Evolutionary conservation across 2,888 invertebrate species (phyloP), one percentile per base, ranked within the genome.

Genomic region (Flabesymbios commensalis): DNA sequence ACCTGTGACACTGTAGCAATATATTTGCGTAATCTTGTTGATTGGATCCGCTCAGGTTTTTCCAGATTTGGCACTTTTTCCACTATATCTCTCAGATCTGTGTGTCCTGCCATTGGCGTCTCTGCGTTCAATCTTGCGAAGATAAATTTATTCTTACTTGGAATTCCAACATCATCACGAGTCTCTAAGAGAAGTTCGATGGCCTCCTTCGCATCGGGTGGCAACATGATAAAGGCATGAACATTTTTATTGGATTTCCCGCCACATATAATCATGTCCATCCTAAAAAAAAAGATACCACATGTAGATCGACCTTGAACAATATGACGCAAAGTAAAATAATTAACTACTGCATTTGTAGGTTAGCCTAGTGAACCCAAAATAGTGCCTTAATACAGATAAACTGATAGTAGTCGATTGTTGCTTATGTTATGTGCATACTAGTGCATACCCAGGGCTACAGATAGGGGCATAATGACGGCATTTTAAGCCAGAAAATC

Each of bases 1-100:
- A 47, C 48, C 10, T 47, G 48, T 47, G 48, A 47, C 19, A 47
- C 48, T 24, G 48, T 2, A 17, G 48, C 48, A 3, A 47, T 47
- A 47, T 47, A 47, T 47, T 24, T 3, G 17, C 48, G 19, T 47
- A 47, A 47, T 24, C 17, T 24, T 47, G 22, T 47, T 19, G 48
- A 47, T 19, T 17, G 19, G 19, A 47, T 47, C 17, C 10, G 19
- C 22, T 47, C 26, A 17, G 48, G 48, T 17, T 47, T 3, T 3
- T 24, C 17, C n/a, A 51, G 39, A 14, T n/a, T n/a, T 36, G 39
- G 39, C 10, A 10, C 10, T n/a, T n/a, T n/a, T n/a, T 14, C n/a
- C 10, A n/a, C 39, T 14, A 36, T 36, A 14, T 36, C 39, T 36
- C 39, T 36, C n/a, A 36, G 39, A 14, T 36, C 39, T 14, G 10